Percentiles rank a stretch among this genome's conserved stretches.
phyloP scores from a whole-genome alignment of 2,888 invertebrate species.

The Polyommatus icarus region DNA sequence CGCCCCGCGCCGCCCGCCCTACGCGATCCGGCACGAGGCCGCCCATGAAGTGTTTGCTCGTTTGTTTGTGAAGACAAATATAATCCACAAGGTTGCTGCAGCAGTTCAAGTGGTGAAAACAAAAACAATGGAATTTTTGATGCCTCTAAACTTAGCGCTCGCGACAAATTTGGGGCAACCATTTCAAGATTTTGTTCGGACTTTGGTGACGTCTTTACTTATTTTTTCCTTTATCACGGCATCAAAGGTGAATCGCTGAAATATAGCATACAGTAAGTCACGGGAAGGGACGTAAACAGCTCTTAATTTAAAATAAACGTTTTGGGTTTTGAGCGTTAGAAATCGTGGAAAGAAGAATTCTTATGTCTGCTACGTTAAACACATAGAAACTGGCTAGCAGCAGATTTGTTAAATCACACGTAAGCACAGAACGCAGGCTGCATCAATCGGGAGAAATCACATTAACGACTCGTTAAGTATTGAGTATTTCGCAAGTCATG shows the following conservation, averaged over 20 bases:
- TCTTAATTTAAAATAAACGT: too few relatives aligned
- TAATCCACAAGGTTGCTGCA: not conserved
- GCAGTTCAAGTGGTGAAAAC: not conserved
- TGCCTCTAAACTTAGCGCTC: not conserved
- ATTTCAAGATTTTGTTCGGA: not conserved
- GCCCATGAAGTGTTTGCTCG: not conserved
- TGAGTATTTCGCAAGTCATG: not conserved
- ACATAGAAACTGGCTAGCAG: not conserved
- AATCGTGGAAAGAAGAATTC: not conserved
- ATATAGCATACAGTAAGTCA: too few relatives aligned
- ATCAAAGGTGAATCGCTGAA: too few relatives aligned
- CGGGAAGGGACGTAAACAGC: too few relatives aligned
- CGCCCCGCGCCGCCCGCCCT: slow-evolving; percentile 3
- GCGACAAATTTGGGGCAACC: not conserved
- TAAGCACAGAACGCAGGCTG: not conserved
- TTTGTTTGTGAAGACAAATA: not conserved
- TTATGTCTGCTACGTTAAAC: not conserved
- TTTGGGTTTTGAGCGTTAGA: not conserved
- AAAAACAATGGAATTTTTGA: not conserved
- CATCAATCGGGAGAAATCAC: slow-evolving; percentile 13
- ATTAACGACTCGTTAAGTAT: not conserved
- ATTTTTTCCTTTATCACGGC: too few relatives aligned
- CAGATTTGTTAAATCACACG: not conserved
- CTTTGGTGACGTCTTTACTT: not conserved
- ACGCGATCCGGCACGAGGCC: slow-evolving; percentile 2